Conservation (phyloP, 1,140 invertebrate species). For the Papilio xuthus region DNA sequence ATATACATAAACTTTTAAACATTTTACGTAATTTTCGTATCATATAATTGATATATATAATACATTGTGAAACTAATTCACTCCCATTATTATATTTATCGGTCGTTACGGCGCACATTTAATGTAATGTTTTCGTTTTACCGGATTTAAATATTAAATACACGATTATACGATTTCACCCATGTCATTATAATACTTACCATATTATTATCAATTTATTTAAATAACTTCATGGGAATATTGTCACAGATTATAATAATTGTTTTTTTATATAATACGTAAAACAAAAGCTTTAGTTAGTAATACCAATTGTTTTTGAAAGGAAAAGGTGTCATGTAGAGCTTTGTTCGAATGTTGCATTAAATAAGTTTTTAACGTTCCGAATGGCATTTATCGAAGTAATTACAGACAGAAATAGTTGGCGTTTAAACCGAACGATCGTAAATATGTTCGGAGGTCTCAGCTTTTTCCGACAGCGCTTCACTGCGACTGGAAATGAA, state of each 20-base stretch:
- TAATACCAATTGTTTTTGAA: no score
- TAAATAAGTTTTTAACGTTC: not conserved
- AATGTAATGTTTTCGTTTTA: not conserved
- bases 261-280: no score
- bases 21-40: not conserved
- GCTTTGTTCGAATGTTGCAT: no score
- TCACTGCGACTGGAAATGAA: constrained; percentile 67
- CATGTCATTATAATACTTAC: not conserved
- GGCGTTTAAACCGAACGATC: not conserved
- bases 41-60: no score
- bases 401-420: not conserved
- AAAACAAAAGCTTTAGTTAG: no score
- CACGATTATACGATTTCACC: not conserved
- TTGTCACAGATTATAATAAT: no score
- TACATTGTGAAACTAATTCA: not conserved
- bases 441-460: constrained; percentile 43
- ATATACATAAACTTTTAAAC: not conserved
- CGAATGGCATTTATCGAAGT: not conserved
- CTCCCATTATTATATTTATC: not conserved
- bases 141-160: not conserved
- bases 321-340: no score
- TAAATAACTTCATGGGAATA: not conserved
- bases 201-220: not conserved
- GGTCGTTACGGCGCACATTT: not conserved
- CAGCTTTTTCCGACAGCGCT: constrained; percentile 52